These are phyloP conservation scores for Alligator mississippiensis DNA, from an alignment of 2,113 vertebrate genomes.

Conservation along the genomic window DNA sequence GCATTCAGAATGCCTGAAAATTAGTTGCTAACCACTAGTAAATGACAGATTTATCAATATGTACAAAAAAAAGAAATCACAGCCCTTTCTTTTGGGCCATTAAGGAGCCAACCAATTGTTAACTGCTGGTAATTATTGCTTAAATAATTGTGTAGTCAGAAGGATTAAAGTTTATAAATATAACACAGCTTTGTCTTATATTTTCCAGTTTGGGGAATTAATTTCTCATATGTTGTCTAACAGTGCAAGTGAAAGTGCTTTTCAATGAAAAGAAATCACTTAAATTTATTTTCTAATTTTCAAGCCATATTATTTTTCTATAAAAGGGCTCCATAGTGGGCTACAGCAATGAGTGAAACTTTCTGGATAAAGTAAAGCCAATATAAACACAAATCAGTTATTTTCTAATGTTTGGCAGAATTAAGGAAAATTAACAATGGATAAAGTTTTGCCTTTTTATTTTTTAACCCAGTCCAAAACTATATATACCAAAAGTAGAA, in stretches of 20 bases:
- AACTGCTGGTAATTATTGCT: conserved; percentile 27
- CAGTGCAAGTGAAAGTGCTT: neutral
- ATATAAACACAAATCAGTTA: neutral
- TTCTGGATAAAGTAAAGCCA: neutral
- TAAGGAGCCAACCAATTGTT: conserved; percentile 18
- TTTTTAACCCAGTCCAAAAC: neutral
- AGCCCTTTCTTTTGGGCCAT: conserved; percentile 2
- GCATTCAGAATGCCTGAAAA: conserved; percentile 60
- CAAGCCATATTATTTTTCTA: neutral
- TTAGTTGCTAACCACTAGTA: conserved; percentile 43
- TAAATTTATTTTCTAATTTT: neutral
- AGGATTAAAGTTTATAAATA: conserved; percentile 1
- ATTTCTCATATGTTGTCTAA: neutral
- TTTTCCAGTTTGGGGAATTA: neutral
- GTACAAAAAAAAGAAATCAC: neutral
- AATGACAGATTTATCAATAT: conserved; percentile 57
- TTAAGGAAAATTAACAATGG: neutral
- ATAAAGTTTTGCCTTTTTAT: neutral
- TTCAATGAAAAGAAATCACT: rapidly evolving
- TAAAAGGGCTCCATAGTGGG: neutral
- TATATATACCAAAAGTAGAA: neutral
- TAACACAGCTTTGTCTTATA: neutral
- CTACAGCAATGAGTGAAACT: neutral
- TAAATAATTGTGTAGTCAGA: conserved; percentile 11
- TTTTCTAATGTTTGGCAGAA: neutral